These are phyloP conservation scores for Desoria tigrina DNA, from an alignment of 2,888 invertebrate genomes.

Conservation along the genomic window DNA sequence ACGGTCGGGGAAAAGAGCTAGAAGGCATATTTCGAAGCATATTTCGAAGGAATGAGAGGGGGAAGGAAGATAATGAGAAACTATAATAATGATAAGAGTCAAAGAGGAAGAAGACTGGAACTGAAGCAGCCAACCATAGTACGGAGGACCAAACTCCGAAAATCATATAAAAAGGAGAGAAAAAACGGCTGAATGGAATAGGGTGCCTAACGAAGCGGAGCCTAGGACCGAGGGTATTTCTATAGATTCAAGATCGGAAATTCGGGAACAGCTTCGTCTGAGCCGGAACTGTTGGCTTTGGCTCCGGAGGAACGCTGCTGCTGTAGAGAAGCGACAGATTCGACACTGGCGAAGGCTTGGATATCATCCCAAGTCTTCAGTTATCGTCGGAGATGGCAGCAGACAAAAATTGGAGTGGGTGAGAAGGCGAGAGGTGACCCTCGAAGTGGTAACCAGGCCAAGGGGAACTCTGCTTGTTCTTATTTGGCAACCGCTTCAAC, in stretches of 20 bases:
- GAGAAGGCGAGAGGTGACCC: slow-evolving; percentile 23
- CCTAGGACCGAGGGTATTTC: not conserved
- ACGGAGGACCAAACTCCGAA: no score
- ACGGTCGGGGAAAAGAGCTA: not conserved
- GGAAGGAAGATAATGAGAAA: slow-evolving; percentile 30
- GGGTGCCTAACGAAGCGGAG: slow-evolving; percentile 3
- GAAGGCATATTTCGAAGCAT: slow-evolving; percentile 7
- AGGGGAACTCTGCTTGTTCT: slow-evolving; percentile 7
- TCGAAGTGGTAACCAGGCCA: slow-evolving; percentile 19
- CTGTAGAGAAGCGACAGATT: slow-evolving; percentile 11
- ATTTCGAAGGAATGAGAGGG: slow-evolving; percentile 12
- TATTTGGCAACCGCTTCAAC: not conserved
- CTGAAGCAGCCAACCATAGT: slow-evolving; percentile 5
- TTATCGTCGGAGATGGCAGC: slow-evolving; percentile 25
- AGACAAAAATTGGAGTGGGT: slow-evolving; percentile 28
- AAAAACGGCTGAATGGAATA: not conserved
- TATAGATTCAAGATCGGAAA: no score
- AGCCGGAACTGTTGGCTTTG: not conserved
- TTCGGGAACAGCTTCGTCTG: not conserved
- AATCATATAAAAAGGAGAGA: no score
- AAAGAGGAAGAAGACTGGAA: not conserved
- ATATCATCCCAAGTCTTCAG: not conserved
- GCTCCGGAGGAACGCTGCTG: not conserved
- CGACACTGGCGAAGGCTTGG: not conserved
- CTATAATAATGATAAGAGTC: slow-evolving; percentile 13